A percentile compares a stretch with the other conserved stretches of the same genome.
Evolutionary conservation across 2,888 invertebrate species (phyloP).

Genomic region (Athrips mouffetella): DNA sequence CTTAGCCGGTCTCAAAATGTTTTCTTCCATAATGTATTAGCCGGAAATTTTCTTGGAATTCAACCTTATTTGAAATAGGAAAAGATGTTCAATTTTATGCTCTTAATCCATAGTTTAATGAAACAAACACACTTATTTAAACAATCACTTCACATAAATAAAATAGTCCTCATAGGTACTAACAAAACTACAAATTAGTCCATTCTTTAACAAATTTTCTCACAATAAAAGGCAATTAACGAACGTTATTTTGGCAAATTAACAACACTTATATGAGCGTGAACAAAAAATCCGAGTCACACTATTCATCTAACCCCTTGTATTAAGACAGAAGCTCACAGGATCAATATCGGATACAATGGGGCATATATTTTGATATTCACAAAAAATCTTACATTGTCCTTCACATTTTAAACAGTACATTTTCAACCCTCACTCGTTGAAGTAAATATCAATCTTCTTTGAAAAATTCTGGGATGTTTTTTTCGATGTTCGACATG

Average conservation of each 20-base stretch:
- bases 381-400: constrained; percentile 75
- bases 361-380: constrained; percentile 78
- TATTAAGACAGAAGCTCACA: constrained; percentile 68
- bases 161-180: no score
- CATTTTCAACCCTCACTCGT: constrained; percentile 43
- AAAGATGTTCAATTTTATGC: no score
- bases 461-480: constrained; percentile 30
- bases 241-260: constrained; percentile 1
- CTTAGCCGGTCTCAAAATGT: no score
- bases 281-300: not conserved
- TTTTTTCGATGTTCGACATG: constrained; percentile 17
- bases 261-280: constrained; percentile 1
- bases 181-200: no score
- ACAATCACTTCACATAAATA: no score
- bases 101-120: no score
- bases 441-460: constrained; percentile 52
- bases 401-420: constrained; percentile 33
- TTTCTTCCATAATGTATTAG: no score
- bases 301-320: constrained; percentile 60
- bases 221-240: no score
- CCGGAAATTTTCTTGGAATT: no score
- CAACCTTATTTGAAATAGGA: no score
- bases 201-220: no score
- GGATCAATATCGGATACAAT: constrained; percentile 76
- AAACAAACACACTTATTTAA: no score